Percentiles rank a stretch among this genome's conserved stretches.
Evolutionary conservation across 2,888 invertebrate species (phyloP).

Genomic region (Nymphalis c-album): DNA sequence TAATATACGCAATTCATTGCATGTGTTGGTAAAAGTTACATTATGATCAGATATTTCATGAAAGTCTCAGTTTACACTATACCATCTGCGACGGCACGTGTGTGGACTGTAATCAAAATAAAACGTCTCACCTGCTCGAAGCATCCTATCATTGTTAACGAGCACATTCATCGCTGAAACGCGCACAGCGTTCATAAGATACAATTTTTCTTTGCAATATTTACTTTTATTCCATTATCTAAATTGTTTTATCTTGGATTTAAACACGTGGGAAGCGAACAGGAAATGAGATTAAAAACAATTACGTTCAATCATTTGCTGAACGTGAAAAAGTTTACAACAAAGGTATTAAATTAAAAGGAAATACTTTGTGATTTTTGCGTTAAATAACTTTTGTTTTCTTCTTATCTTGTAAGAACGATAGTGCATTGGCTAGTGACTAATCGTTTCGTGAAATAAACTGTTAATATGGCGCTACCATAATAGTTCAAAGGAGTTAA

Average conservation of each 20-base stretch:
- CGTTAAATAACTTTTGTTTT: slow-evolving; percentile 45
- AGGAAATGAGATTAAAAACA: slow-evolving; percentile 53
- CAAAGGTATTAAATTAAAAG: slow-evolving; percentile 52
- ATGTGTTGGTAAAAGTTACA: slow-evolving; percentile 11
- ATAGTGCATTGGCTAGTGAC: slow-evolving; percentile 25
- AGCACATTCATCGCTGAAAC: slow-evolving; percentile 58
- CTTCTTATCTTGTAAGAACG: slow-evolving; percentile 26
- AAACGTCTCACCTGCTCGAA: slow-evolving; percentile 61
- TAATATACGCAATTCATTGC: background rate
- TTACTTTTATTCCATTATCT: slow-evolving; percentile 38
- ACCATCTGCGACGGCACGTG: slow-evolving; percentile 51
- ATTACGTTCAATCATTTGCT: slow-evolving; percentile 45
- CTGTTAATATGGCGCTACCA: slow-evolving; percentile 12
- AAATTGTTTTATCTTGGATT: slow-evolving; percentile 56
- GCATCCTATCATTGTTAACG: slow-evolving; percentile 65
- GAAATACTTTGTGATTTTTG: slow-evolving; percentile 45
- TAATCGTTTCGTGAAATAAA: slow-evolving; percentile 33
- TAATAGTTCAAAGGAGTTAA: slow-evolving; percentile 8
- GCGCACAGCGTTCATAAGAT: slow-evolving; percentile 46
- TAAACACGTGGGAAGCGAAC: slow-evolving; percentile 54
- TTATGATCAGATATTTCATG: slow-evolving; percentile 10
- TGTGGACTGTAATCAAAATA: slow-evolving; percentile 54
- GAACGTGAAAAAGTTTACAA: slow-evolving; percentile 60
- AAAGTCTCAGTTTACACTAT: slow-evolving; percentile 11
- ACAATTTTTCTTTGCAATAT: slow-evolving; percentile 39